These are phyloP conservation scores for Chloroceryle aenea DNA, from an alignment of 2,113 vertebrate species.

Conservation along the genomic window DNA sequence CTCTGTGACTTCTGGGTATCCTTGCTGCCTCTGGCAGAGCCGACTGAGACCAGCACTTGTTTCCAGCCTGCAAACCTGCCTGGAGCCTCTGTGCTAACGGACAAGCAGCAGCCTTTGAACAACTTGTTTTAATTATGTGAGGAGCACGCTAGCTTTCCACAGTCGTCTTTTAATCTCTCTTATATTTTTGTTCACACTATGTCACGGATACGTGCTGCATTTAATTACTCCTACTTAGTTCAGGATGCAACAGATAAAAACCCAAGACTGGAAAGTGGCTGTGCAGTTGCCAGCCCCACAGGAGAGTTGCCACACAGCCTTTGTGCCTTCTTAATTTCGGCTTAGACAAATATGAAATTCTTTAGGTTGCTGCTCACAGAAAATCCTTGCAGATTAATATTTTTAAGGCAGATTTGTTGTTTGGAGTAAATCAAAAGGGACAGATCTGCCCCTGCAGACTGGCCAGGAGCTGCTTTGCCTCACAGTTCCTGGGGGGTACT, in stretches of 20 bases:
- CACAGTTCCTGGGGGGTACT: background rate
- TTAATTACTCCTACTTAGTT: background rate
- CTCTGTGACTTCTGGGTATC: rapidly evolving
- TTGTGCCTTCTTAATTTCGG: background rate
- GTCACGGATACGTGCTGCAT: constrained; percentile 1
- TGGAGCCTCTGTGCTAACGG: background rate
- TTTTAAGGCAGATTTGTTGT: background rate
- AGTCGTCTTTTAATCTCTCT: constrained; percentile 37
- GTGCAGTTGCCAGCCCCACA: background rate
- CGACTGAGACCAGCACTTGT: background rate
- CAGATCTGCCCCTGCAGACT: background rate
- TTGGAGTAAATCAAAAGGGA: background rate
- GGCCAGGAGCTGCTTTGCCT: background rate
- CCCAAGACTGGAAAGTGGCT: background rate
- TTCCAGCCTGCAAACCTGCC: background rate
- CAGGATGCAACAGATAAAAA: background rate
- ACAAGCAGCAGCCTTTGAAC: constrained; percentile 32
- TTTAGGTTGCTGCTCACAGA: background rate
- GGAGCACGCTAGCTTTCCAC: constrained; percentile 59
- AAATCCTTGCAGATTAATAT: background rate
- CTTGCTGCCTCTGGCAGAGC: background rate
- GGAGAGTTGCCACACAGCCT: background rate
- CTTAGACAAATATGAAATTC: rapidly evolving
- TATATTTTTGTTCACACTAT: constrained; percentile 55
- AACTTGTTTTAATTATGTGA: constrained; percentile 55